Evolutionary conservation across 2,797 vertebrate genomes (phyloP), one percentile per base, ranked within the genome.

Genomic region (Enteromius radiatus): DNA sequence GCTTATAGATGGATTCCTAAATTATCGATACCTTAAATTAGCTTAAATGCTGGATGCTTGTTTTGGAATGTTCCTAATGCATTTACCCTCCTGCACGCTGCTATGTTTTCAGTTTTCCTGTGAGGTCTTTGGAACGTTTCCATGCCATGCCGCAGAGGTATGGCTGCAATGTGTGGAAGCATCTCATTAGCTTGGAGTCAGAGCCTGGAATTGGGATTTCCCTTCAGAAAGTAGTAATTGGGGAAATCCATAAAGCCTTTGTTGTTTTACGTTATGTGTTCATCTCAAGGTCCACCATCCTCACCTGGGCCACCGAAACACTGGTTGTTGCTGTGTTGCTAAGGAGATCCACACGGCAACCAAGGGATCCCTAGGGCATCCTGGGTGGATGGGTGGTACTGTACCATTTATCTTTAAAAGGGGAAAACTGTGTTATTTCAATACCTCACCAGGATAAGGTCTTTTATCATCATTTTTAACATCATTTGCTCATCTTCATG

Each of bases 201-300:
- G 71, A 68, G 33, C 54, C 33, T 65, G 85, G 75, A 85, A 78
- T 76, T 84, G 84, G 85, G 85, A 85, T 85, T 86, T 86, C 79
- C 87, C 86, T 89, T 80, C 71, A 59, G 83, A 87, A 87, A 89
- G 84, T 80, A 84, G 85, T 86, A 87, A 88, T 88, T 88, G 86
- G 84, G 87, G 87, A 87, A 88, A 89, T 88, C 87, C 87, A 84
- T 78, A 31, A 71, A 84, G 84, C 52, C 67, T 81, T 75, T 83
- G 68, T 71, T 78, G 47, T 86, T 83, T 45, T 63, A 64, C 8
- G 15, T 67, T 82, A 33, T 76, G 47, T 82, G 49, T 79, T 82
- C 59, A 59, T 59, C 68, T 80, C 61, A 78, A 54, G 61, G 74
- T 71, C 52, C 68, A 65, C 65, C 26, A 33, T 59, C 10, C 41